These are phyloP conservation scores for Drosophila sturtevanti DNA, from an alignment of 1,140 invertebrate species.

Conservation along the genomic window DNA sequence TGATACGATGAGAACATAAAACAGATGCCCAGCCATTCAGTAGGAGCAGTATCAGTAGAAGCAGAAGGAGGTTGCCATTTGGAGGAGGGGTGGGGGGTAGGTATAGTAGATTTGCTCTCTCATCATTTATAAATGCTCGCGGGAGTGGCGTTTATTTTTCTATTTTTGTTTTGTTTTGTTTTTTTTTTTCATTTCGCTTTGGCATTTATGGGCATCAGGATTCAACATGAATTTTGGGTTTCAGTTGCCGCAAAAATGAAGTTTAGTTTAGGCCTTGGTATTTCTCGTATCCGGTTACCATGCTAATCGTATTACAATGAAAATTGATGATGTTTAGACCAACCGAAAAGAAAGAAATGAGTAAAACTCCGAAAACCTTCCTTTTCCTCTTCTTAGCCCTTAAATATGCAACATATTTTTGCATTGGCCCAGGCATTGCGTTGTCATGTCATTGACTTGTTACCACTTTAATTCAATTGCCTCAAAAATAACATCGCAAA, in stretches of 20 bases:
- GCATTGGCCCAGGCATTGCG: slow-evolving; percentile 48
- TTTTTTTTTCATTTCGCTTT: slow-evolving; percentile 25
- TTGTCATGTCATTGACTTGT: slow-evolving; percentile 68
- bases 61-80: not conserved
- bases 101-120: slow-evolving; percentile 45
- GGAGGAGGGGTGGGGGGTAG: not conserved
- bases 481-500: slow-evolving; percentile 50
- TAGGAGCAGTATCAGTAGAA: not conserved
- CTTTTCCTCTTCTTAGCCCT: slow-evolving; percentile 10
- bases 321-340: slow-evolving; percentile 70
- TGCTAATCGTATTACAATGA: slow-evolving; percentile 79
- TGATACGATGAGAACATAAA: slow-evolving; percentile 76
- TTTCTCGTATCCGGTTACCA: slow-evolving; percentile 63
- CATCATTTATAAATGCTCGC: slow-evolving; percentile 76
- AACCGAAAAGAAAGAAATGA: not conserved
- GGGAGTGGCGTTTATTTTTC: slow-evolving; percentile 13
- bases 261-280: slow-evolving; percentile 54
- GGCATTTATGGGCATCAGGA: slow-evolving; percentile 58
- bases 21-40: slow-evolving; percentile 57
- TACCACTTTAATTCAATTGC: slow-evolving; percentile 77
- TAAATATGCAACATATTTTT: slow-evolving; percentile 70
- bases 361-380: slow-evolving; percentile 1
- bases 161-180: too few species aligned
- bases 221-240: slow-evolving; percentile 25
- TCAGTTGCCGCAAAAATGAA: slow-evolving; percentile 57